Conservation (phyloP, 1,140 invertebrate genomes). For the Cydia strobilella region DNA sequence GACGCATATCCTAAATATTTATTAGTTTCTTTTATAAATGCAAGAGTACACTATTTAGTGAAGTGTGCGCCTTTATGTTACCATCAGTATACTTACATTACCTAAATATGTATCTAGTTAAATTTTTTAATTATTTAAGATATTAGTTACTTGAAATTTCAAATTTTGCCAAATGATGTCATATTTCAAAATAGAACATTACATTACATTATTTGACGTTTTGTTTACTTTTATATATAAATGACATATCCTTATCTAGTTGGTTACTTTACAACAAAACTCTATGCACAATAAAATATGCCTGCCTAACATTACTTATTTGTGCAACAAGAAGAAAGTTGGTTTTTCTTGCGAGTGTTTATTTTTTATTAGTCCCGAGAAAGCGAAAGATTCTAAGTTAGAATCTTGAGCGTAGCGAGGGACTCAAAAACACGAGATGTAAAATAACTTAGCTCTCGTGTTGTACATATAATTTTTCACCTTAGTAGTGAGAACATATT, state of each 20-base stretch:
- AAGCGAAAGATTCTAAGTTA: too few species aligned
- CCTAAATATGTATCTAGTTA: neutral
- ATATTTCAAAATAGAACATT: slow-evolving; percentile 15
- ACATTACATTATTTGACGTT: slow-evolving; percentile 1
- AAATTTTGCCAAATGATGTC: slow-evolving; percentile 47
- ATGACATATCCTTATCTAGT: neutral
- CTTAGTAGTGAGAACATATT: too few species aligned
- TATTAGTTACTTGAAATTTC: slow-evolving; percentile 58
- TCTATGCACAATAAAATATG: neutral
- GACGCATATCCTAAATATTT: neutral
- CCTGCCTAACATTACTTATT: too few species aligned
- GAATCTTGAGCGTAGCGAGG: too few species aligned
- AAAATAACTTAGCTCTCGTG: too few species aligned
- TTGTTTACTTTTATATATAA: slow-evolving; percentile 29
- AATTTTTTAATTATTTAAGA: slow-evolving; percentile 22
- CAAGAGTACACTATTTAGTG: neutral
- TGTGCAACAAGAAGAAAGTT: too few species aligned
- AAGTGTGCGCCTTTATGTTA: slow-evolving; percentile 32
- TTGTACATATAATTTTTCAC: too few species aligned
- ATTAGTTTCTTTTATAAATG: neutral
- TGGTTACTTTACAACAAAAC: neutral
- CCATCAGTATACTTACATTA: slow-evolving; percentile 19
- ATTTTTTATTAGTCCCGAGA: too few species aligned
- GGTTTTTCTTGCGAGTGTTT: too few species aligned
- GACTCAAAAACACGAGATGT: too few species aligned